Evolutionary conservation across 2,113 vertebrate genomes (phyloP), one percentile per base, ranked within the genome.

Genomic region (Carettochelys insculpta): DNA sequence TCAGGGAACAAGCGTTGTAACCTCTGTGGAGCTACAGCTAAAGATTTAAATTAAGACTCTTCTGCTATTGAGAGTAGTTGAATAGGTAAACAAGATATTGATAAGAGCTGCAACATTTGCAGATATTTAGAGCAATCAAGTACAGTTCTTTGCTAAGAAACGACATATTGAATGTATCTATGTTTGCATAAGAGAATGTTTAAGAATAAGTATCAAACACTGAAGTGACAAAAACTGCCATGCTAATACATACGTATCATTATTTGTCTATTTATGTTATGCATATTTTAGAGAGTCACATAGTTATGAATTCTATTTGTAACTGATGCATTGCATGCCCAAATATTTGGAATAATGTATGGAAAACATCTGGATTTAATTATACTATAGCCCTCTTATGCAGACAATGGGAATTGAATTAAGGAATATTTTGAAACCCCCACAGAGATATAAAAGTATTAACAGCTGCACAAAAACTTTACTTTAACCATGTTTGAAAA

Each of bases 401-500:
- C 95, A 97, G 96, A 97, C 96, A 97, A 97, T 94, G 93, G 95
- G 93, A 98, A 98, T 90, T 97, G 94, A 97, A 97, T 96, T 98
- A 98, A 97, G 96, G 81, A 96, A 97, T 97, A 98, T 96, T 97
- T 96, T 97, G 89, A 97, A 98, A 96, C 92, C 95, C 92, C 97
- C 93, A 95, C 83, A 96, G 96, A 95, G 94, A 96, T 97, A 95
- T 95, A 96, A 97, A 96, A 97, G 95, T 97, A 97, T 97, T 97
- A 97, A 96, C 85, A 96, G 94, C 92, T 97, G 87, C 90, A 97
- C 22, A n/a, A 97, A 95, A 97, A 97, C 82, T 95, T 96, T 91
- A 97, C 91, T 92, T 87, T 80, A 96, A 94, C 45, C 91, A 91
- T 91, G 95, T 93, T 92, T 96, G 88, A 97, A 97, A 97, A 97